Base-by-base conservation (phyloP, 2,888 invertebrate species). In the Artemia sinica region DNA sequence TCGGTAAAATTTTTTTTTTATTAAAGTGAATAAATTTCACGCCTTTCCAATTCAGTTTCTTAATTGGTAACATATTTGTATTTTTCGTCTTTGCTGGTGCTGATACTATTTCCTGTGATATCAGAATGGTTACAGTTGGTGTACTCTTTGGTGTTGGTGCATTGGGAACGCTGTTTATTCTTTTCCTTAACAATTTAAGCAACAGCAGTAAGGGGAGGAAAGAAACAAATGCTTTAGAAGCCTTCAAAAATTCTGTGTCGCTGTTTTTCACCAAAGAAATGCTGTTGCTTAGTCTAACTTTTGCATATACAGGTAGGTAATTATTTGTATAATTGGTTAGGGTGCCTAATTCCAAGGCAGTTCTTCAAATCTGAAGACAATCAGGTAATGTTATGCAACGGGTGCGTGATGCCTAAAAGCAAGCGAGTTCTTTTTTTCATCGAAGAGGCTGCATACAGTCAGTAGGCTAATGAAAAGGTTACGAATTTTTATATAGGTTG, bases 1-100 rank as follows among this genome's bases (percentile, higher is more conserved):
- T 52, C 13, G 18, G 12, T 58, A 14, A 28, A n/a, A n/a, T n/a
- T n/a, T n/a, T n/a, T n/a, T n/a, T n/a, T n/a, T n/a, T n/a, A 1
- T 66, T 63, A 52, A 18, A 51, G n/a, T 50, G 28, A 28, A 14
- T 14, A 48, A 13, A 65, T 50, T n/a, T 49, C 28, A 0, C 50
- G 63, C 67, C 50, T 72, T 75, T 75, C 73, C 74, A 69, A 83
- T 84, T 73, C 81, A 96, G 96, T 76, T 85, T 95, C 81, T 87
- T 96, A 78, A 86, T 91, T 76, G 97, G 97, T 69, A 98, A 98
- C 77, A 81, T 94, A 50, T 96, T 95, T 80, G 92, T 96, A 48
- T 95, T 86, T 79, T 88, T 89, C 77, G 85, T 88, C 77, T 94
- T 98, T 80, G 86, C 86, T 81, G 89, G 88, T 68, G 84, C 87